Base-by-base conservation (phyloP, 2,113 vertebrate genomes). In the Dromas ardeola region DNA sequence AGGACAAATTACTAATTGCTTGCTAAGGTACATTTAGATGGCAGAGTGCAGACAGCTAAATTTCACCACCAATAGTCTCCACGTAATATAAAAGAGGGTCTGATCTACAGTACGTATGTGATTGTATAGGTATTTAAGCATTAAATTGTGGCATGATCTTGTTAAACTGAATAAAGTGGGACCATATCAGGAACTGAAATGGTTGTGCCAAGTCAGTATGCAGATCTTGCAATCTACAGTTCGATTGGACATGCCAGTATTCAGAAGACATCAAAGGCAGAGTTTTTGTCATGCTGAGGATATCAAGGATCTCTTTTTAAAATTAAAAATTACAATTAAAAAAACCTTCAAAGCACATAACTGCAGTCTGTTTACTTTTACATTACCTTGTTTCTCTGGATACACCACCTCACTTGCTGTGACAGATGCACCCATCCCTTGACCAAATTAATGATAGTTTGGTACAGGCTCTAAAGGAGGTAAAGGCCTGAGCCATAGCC, bases 231-330 rank as follows among this genome's bases (percentile, higher is more conserved):
- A 53, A 15, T 67, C 25, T 43, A 25, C n/a, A 26, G 3, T 53
- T 66, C 10, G 3, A 4, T 3, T 74, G 50, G 50, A 77, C 4
- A 15, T 2, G 0, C 3, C 10, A 52, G 9, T 25, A 6, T 65
- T 71, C 40, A 71, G 42, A 62, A 25, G 11, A 61, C 26, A 21
- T 62, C 8, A 56, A 27, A 91, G 74, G 7, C 2, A 69, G 15
- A 87, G 14, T 43, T 92, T 18, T 55, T 86, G 21, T 27, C 8
- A 1, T 71, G 4, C 13, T 63, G 17, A 18, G 9, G 29, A 27
- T 69, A 59, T n/a, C 38, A 56, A 72, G 7, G 17, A 58, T 45
- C 7, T 69, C 30, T 42, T 42, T 42, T 42, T 42, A 42, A 42
- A 42, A 42, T 42, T 42, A 42, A 42, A 42, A 42, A 42, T 13